Evolutionary conservation across 1,140 invertebrate species (phyloP), one percentile per base, ranked within the genome.

Genomic region (Magallana ariakensis): DNA sequence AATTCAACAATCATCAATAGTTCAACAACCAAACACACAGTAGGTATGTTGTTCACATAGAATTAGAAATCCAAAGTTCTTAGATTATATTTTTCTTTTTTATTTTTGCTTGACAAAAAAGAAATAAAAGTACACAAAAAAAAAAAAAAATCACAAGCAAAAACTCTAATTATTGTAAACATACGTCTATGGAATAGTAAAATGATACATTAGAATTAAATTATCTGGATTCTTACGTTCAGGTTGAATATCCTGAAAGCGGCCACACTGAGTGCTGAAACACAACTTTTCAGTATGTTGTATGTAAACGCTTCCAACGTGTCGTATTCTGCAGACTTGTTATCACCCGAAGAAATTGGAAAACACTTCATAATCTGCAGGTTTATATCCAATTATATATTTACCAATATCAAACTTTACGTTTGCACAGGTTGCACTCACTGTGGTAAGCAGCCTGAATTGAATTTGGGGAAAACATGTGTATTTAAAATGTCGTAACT

Each of bases 391-490:
- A n/a, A 54, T 11, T 58, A n/a, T n/a, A n/a, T n/a, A n/a, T n/a
- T n/a, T n/a, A 62, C 89, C 89, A n/a, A 92, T 90, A 87, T 92
- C 92, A 84, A 90, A 92, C 1, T 85, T 87, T 85, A 85, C 90
- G 92, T 75, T 92, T 88, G 75, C 90, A 92, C 15, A 92, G 81
- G 56, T 92, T 92, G 55, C 89, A 91, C 57, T 90, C 87, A 56
- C 87, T 89, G 55, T 89, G 86, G 26, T 88, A 81, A 8, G 87
- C 83, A 15, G 19, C 26, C 89, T 91, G 54, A 54, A 81, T 54
- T n/a, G n/a, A n/a, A n/a, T n/a, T n/a, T n/a, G n/a, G n/a, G n/a
- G n/a, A n/a, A n/a, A n/a, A n/a, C n/a, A n/a, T n/a, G n/a, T n/a
- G n/a, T n/a, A n/a, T n/a, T n/a, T n/a, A n/a, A n/a, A n/a, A n/a